Base-by-base conservation (phyloP, 2,113 vertebrate species). In the Syngnathus typhle region DNA sequence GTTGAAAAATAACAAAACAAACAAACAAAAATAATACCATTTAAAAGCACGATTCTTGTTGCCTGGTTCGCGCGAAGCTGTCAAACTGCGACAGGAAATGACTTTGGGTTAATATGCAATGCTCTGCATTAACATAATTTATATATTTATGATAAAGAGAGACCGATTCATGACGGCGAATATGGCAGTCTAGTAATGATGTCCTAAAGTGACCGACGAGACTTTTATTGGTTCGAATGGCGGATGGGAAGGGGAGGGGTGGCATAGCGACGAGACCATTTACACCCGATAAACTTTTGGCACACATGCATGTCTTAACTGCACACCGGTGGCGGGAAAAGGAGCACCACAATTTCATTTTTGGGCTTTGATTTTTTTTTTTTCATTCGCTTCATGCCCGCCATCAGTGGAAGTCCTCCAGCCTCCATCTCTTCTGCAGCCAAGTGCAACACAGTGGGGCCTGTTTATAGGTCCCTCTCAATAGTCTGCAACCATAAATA, bases 71-170 rank as follows among this genome's bases (percentile, higher is more conserved):
- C 81, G 69, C 73, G 78, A 67, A 83, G 84, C 84, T 66, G 79
- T 74, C 85, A 85, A 85, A 88, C 82, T 87, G 87, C 88, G 88
- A 90, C 76, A 87, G 88, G 87, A 92, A 89, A 91, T 82, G 91
- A 90, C 85, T 93, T 92, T 87, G 85, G 91, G 93, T 95, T 95
- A 95, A 96, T 96, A 96, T 96, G 94, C 93, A 95, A 95, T 95
- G 92, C 69, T 92, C 90, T 87, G 94, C 94, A 96, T 96, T 96
- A 96, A 93, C 95, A 96, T 96, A 96, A 95, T 96, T 96, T 96
- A 96, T 96, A 96, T 95, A 96, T 96, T 96, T 96, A 96, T 96
- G 95, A 95, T 94, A 95, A 94, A 91, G 91, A 93, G 92, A 88
- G 85, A 86, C 86, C 87, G 88, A 91, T 82, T 82, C 82, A 87